phyloP scores from a whole-genome alignment of 2,113 vertebrate species.

The Antechinus stuartii region DNA sequence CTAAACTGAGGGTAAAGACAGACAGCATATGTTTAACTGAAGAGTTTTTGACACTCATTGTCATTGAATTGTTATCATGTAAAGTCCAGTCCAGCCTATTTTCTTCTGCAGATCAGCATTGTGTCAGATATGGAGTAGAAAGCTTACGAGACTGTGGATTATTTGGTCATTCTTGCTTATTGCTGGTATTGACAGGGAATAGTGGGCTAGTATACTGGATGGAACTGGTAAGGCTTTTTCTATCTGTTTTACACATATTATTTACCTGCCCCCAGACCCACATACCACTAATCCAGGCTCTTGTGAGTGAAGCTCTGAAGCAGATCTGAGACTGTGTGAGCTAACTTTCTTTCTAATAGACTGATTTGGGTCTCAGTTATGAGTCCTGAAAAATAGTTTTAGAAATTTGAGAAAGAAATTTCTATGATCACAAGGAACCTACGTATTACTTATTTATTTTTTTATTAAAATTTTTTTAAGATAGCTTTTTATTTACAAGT shows the following conservation, averaged over 20 bases:
- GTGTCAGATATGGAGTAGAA: not conserved
- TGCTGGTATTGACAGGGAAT: not conserved
- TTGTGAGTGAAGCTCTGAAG: not conserved
- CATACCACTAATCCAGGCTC: not conserved
- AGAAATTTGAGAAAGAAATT: not conserved
- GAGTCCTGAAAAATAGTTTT: not conserved
- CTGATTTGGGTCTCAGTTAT: not conserved
- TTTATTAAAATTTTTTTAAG: no score
- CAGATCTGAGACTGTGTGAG: not conserved
- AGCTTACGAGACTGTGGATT: not conserved
- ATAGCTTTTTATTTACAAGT: no score
- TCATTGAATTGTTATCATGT: not conserved
- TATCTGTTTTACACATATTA: fast-evolving
- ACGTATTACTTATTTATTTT: not conserved
- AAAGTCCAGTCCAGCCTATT: not conserved
- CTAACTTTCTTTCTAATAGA: not conserved
- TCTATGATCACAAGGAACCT: not conserved
- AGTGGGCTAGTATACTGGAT: not conserved
- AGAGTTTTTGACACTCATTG: not conserved
- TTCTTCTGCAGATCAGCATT: not conserved
- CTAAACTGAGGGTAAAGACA: not conserved
- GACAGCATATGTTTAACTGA: not conserved
- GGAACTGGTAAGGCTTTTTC: not conserved
- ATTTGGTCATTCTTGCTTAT: not conserved
- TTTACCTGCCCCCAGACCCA: not conserved